Conservation (phyloP, 2,888 invertebrate genomes). For the Meghimatium bilineatum region DNA sequence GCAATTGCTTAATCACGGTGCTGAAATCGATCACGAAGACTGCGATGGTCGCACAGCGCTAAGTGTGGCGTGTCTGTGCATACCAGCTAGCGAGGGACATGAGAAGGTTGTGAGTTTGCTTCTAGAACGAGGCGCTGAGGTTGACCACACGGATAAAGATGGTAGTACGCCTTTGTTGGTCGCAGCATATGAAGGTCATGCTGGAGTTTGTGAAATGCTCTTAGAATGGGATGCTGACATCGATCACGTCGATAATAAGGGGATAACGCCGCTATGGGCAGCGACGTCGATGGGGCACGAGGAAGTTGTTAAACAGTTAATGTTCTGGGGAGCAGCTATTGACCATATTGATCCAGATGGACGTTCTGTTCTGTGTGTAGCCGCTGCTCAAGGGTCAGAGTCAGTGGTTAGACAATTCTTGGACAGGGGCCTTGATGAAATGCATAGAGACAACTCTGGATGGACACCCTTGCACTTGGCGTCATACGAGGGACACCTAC, state of each 20-base stretch:
- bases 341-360: constrained; percentile 96
- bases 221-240: constrained; percentile 95
- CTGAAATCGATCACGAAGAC: constrained; percentile 83
- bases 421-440: constrained; percentile 83
- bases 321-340: constrained; percentile 97
- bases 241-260: constrained; percentile 85
- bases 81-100: constrained; percentile 78
- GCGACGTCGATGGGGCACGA: constrained; percentile 95
- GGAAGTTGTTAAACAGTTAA: constrained; percentile 87
- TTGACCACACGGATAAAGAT: constrained; percentile 76
- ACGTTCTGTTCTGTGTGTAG: constrained; percentile 84
- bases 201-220: constrained; percentile 83
- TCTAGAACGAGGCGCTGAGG: constrained; percentile 73
- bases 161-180: constrained; percentile 77
- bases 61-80: constrained; percentile 80
- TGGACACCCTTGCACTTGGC: constrained; percentile 98
- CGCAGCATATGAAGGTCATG: constrained; percentile 81
- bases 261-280: constrained; percentile 73
- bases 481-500: constrained; percentile 93
- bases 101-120: constrained; percentile 75
- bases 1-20: constrained; percentile 79
- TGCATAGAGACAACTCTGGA: constrained; percentile 89
- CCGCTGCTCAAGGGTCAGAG: constrained; percentile 79
- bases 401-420: constrained; percentile 92
- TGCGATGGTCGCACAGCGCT: constrained; percentile 94